Evolutionary conservation across 2,113 vertebrate species (phyloP).

Genomic region (Craseonycteris thonglongyai): DNA sequence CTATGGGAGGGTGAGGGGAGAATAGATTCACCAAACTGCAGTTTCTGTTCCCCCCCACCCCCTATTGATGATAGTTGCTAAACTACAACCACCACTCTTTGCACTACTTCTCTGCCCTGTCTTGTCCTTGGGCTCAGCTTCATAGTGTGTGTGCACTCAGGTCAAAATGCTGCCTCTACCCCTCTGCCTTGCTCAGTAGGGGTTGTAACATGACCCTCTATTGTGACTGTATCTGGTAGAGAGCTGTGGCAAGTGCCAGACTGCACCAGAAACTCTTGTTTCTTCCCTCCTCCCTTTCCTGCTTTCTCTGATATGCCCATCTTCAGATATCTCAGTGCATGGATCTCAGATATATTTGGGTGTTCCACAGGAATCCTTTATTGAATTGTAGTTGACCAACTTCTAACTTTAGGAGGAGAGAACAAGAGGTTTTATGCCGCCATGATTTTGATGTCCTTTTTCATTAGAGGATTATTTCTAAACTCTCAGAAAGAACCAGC

Average conservation of each 20-base stretch:
- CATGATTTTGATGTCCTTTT: not conserved
- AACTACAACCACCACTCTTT: not conserved
- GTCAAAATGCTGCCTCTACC: not conserved
- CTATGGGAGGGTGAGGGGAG: no score
- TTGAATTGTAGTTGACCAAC: not conserved
- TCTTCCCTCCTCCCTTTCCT: not conserved
- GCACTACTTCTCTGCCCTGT: not conserved
- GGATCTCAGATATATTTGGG: not conserved
- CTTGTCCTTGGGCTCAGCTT: not conserved
- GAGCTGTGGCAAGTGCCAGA: not conserved
- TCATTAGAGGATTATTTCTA: not conserved
- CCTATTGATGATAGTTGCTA: not conserved
- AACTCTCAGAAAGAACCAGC: not conserved
- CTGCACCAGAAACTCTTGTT: no score
- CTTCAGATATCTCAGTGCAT: not conserved
- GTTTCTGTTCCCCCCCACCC: not conserved
- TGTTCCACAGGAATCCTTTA: not conserved
- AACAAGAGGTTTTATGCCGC: not conserved
- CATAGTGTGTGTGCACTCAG: not conserved
- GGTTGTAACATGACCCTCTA: not conserved
- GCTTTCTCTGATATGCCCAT: not conserved
- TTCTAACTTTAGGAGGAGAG: not conserved
- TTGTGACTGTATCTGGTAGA: not conserved
- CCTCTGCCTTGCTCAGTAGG: no score
- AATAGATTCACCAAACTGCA: not conserved